Evolutionary conservation across 1,140 invertebrate genomes (phyloP).

Genomic region (Macrosteles quadrilineatus): DNA sequence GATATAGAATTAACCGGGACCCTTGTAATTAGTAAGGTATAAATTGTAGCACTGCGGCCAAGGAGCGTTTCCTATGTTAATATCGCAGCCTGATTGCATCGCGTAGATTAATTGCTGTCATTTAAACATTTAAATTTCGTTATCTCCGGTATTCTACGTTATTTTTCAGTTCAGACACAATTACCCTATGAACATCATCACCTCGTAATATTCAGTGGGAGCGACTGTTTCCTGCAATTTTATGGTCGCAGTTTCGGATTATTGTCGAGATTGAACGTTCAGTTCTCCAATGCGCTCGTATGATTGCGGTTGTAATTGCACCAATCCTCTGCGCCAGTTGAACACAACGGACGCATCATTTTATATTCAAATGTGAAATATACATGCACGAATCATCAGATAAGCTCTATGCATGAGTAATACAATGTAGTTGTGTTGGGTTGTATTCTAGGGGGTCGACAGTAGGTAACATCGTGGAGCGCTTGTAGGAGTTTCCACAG

Average conservation of each 20-base stretch:
- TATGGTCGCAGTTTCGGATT: not conserved
- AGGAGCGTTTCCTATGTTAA: not conserved
- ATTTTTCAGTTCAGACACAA: not conserved
- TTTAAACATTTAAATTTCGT: not conserved
- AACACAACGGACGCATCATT: too few species aligned
- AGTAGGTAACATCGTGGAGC: too few species aligned
- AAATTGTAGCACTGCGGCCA: not conserved
- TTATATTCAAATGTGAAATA: too few species aligned
- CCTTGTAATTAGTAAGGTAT: constrained; percentile 8
- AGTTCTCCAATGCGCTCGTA: not conserved
- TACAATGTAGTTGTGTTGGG: too few species aligned
- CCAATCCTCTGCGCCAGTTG: not conserved
- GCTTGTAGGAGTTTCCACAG: too few species aligned
- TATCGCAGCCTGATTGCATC: not conserved
- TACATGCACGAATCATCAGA: too few species aligned
- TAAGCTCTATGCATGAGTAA: too few species aligned
- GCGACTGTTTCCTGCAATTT: not conserved
- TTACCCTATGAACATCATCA: not conserved
- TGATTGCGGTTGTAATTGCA: constrained; percentile 1
- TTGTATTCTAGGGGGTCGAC: too few species aligned
- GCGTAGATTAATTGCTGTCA: constrained; percentile 3
- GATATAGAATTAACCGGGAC: not conserved
- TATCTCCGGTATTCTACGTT: not conserved
- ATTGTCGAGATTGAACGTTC: not conserved
- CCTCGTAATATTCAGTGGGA: not conserved